Percentiles rank a stretch among this genome's conserved stretches.
These are phyloP conservation scores for Mormyrus hasselquistii DNA, from an alignment of 2,797 vertebrate genomes.

Conservation along the genomic window DNA sequence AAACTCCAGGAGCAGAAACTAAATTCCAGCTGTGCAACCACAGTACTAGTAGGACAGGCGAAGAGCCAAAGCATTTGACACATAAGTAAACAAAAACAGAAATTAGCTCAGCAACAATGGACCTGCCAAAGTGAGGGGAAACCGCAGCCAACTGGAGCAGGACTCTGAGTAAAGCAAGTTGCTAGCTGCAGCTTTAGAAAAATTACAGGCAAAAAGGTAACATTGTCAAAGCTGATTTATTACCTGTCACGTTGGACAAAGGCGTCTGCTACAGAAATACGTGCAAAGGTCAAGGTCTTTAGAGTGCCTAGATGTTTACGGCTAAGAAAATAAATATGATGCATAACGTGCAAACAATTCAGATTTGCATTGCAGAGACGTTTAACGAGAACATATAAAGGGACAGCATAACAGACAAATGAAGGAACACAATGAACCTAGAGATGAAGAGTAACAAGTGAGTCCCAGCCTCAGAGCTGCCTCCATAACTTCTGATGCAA, in stretches of 20 bases:
- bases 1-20: not conserved
- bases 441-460: not conserved
- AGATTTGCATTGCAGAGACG: not conserved
- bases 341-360: not conserved
- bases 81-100: not conserved
- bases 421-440: not conserved
- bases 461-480: not conserved
- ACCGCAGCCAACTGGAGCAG: not conserved
- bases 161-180: not conserved
- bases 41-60: not conserved
- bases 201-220: not conserved
- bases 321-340: not conserved
- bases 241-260: not conserved
- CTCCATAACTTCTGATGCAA: not conserved
- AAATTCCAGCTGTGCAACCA: not conserved
- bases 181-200: not conserved
- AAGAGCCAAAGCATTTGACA: not conserved
- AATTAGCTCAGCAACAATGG: not conserved
- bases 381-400: not conserved
- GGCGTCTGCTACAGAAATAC: not conserved
- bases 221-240: not conserved
- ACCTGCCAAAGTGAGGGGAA: not conserved
- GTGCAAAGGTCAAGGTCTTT: not conserved
- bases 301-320: not conserved
- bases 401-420: not conserved